phyloP scores from a whole-genome alignment of 1,140 invertebrate genomes.

The Phthorimaea operculella region DNA sequence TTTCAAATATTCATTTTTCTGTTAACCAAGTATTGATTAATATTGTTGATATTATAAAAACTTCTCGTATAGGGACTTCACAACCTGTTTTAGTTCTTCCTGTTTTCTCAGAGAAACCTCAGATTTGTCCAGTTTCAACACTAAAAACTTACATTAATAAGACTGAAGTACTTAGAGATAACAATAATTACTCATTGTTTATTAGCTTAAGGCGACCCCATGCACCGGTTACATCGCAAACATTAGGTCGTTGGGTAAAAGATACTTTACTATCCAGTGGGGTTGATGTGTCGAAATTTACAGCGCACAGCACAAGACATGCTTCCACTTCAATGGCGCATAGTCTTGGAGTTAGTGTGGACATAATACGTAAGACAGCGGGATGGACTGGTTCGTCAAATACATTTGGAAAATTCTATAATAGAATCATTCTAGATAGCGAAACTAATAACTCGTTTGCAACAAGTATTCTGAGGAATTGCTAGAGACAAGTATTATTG shows the following conservation, averaged over 20 bases:
- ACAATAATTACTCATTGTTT: neutral
- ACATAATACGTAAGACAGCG: neutral
- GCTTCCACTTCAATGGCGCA: constrained; percentile 3
- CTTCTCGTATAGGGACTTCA: neutral
- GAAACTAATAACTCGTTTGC: neutral
- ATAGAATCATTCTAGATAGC: neutral
- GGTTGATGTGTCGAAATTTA: neutral
- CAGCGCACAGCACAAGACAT: neutral
- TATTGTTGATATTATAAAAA: neutral
- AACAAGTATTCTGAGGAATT: neutral
- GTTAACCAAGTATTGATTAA: too few relatives aligned
- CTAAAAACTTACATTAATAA: neutral
- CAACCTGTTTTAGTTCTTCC: neutral
- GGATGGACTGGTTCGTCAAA: neutral
- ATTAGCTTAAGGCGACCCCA: neutral
- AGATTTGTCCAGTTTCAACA: neutral
- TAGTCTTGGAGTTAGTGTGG: neutral
- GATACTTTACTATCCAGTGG: neutral
- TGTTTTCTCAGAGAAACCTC: neutral
- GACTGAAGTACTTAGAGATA: neutral
- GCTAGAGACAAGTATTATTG: neutral
- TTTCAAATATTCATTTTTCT: too few relatives aligned
- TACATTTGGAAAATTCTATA: neutral
- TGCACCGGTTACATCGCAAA: neutral
- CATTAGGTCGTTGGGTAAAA: neutral